Evolutionary conservation across 1,140 invertebrate species (phyloP), one percentile per base, ranked within the genome.

Genomic region (Fopius arisanus): DNA sequence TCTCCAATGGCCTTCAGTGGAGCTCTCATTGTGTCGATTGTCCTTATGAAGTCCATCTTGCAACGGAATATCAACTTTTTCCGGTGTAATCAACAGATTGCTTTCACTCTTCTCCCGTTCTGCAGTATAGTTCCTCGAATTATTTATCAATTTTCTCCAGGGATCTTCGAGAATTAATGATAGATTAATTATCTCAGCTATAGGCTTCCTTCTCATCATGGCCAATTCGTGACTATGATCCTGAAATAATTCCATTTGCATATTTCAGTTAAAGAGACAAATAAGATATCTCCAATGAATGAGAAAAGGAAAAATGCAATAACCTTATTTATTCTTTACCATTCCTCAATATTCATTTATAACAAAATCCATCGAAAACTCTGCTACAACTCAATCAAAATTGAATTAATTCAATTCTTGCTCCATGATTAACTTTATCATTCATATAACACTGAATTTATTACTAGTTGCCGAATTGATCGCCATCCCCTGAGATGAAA

Each of bases 111-210:
- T 59, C 0, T 26, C 54, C 12, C 26, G 1, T 26, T 59, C 3
- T 12, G 6, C 5, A 23, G 54, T 26, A 3, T 6, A 28, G 5
- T 28, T 28, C 7, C 19, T 59, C 10, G 14, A 26, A 26, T 28
- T 28, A 59, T 21, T 59, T 6, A 70, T 48, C 51, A 84, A 69
- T 29, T 82, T 72, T 48, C 70, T 70, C 83, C 83, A 84, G 7
- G 83, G 83, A 77, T 84, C 81, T 67, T 83, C 81, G 14, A 83
- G 75, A 62, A 80, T 79, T 3, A 79, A 82, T 65, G 65, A 59
- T 3, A 82, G 23, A 70, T 84, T 74, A 31, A 83, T 4, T 28
- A 79, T 83, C 0, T 21, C 33, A 3, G 78, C 75, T 75, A 83
- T 76, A 37, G 10, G 62, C 43, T 48, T 14, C 1, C 74, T 72